A percentile compares a stretch with the other conserved stretches of the same genome.
phyloP scores from a whole-genome alignment of 1,140 invertebrate genomes.

The Cryptotermes secundus region DNA sequence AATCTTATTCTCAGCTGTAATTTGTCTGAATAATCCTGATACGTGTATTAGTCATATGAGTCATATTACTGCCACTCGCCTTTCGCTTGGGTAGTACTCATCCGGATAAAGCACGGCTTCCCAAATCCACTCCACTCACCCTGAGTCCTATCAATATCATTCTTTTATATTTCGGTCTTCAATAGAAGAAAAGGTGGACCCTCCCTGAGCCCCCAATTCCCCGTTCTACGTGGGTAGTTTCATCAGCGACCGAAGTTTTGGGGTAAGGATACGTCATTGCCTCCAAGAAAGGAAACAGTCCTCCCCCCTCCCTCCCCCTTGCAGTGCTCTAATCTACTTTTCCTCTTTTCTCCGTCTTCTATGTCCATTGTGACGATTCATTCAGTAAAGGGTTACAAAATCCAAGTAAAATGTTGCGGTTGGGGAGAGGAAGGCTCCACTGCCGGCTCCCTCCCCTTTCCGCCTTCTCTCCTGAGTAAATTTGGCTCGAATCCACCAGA shows the following conservation, averaged over 20 bases:
- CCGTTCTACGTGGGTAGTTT: not conserved
- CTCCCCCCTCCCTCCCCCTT: not conserved
- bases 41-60: too few species aligned
- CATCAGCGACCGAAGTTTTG: not conserved
- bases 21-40: too few species aligned
- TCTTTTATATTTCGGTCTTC: not conserved
- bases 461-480: not conserved
- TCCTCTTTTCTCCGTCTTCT: not conserved
- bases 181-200: not conserved
- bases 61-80: too few species aligned
- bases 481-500: not conserved
- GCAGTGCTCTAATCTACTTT: not conserved
- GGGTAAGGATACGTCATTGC: not conserved
- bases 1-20: too few species aligned
- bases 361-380: not conserved
- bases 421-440: not conserved
- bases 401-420: not conserved
- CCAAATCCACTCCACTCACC: not conserved
- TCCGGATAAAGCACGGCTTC: not conserved
- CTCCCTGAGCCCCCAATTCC: not conserved
- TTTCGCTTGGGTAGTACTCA: not conserved
- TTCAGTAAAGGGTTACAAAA: conserved; percentile 17
- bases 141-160: not conserved
- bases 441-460: not conserved
- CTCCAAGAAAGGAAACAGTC: not conserved